phyloP scores from a whole-genome alignment of 2,113 vertebrate species.

The Cavia aperea region DNA sequence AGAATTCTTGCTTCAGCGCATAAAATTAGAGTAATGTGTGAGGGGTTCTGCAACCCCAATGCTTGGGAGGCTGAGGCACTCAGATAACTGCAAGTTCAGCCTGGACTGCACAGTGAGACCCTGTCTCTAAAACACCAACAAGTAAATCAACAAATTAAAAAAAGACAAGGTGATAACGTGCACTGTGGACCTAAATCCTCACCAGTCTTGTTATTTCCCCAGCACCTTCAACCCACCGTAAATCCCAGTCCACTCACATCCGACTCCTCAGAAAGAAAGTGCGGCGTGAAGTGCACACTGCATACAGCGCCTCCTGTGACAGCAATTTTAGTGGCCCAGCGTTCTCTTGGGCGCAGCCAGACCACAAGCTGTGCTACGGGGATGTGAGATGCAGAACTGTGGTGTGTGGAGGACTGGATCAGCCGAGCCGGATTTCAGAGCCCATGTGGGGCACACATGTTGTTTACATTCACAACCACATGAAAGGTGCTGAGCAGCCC shows the following conservation, averaged over 20 bases:
- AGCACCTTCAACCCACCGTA: neutral
- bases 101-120: neutral
- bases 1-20: neutral
- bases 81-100: neutral
- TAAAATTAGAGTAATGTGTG: neutral
- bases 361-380: neutral
- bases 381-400: neutral
- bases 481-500: conserved; percentile 49
- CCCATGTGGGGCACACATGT: conserved; percentile 60
- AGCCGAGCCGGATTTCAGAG: neutral
- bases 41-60: neutral
- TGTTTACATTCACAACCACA: conserved; percentile 47
- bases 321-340: neutral
- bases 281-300: neutral
- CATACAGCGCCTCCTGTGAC: neutral
- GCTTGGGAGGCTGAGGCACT: neutral
- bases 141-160: neutral
- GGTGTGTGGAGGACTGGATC: neutral
- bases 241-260: neutral
- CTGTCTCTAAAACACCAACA: neutral
- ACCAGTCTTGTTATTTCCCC: neutral
- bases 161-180: neutral
- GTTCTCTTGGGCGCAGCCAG: neutral
- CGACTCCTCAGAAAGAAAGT: neutral
- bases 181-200: neutral